Evolutionary conservation across 37 sponge, comb jelly and placozoan species (phyloP).

Genomic region (Theonella swinhoei): DNA sequence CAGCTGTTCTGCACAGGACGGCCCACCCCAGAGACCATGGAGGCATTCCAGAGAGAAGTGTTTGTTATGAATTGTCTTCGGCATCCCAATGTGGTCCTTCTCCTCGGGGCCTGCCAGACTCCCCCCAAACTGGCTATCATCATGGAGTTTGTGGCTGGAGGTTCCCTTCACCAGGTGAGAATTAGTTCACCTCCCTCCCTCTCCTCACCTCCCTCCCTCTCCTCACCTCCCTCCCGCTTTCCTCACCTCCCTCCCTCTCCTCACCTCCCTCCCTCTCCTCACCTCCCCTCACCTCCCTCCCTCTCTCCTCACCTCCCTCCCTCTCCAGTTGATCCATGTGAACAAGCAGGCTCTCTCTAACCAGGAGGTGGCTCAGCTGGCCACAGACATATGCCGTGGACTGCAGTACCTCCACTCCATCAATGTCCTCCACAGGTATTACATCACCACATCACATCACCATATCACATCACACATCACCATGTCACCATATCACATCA

Average conservation of each 20-base stretch:
- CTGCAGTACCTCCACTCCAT: constrained; percentile 88
- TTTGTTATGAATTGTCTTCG: constrained; percentile 84
- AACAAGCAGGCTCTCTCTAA: constrained; percentile 12
- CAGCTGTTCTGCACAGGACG: constrained; percentile 46
- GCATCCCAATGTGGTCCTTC: constrained; percentile 86
- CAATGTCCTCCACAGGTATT: constrained; percentile 84
- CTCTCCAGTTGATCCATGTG: constrained; percentile 43
- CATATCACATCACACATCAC: too few relatives aligned
- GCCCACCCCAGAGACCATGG: constrained; percentile 44
- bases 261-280: not conserved
- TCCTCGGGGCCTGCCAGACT: constrained; percentile 84
- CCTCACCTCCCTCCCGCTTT: not conserved
- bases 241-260: not conserved
- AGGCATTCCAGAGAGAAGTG: constrained; percentile 75
- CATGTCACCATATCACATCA: too few relatives aligned
- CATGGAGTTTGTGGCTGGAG: constrained; percentile 85
- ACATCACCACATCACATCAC: too few relatives aligned
- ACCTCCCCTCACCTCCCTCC: not conserved
- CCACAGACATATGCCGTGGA: constrained; percentile 58
- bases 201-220: too few relatives aligned
- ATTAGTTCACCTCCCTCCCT: too few relatives aligned
- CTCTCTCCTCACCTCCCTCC: not conserved
- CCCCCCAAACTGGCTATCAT: constrained; percentile 83
- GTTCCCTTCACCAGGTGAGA: constrained; percentile 62
- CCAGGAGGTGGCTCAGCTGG: constrained; percentile 26